A percentile compares a stretch with the other conserved stretches of the same genome.
phyloP scores from a whole-genome alignment of 2,888 invertebrate genomes.

The Lithodes maja region DNA sequence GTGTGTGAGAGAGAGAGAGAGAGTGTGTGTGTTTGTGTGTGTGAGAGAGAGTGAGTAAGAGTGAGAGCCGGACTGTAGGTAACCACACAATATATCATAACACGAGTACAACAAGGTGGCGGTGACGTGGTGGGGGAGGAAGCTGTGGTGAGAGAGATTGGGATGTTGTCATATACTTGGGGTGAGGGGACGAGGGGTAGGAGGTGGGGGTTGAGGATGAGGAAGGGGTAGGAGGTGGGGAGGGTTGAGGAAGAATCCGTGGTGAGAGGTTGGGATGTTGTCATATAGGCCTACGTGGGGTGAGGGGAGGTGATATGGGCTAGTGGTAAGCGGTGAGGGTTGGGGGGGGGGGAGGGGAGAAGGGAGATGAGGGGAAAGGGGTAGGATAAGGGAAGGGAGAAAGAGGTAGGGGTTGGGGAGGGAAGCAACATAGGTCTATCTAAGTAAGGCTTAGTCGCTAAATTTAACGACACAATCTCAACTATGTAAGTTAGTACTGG shows the following conservation, averaged over 20 bases:
- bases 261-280: not conserved
- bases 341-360: not conserved
- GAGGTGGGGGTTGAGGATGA: constrained; percentile 1
- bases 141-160: not conserved
- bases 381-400: not conserved
- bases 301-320: not conserved
- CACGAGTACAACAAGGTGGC: not conserved
- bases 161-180: not conserved
- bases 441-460: too few relatives aligned
- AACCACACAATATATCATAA: too few relatives aligned
- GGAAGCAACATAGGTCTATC: not conserved
- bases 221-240: not conserved
- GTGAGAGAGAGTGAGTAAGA: too few relatives aligned
- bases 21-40: too few relatives aligned
- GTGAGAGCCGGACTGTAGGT: too few relatives aligned
- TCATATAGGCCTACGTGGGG: not conserved
- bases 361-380: constrained; percentile 13
- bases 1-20: too few relatives aligned
- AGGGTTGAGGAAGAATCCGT: not conserved
- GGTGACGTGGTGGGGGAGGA: not conserved
- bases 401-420: constrained; percentile 14
- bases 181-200: not conserved
- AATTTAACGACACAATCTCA: too few relatives aligned
- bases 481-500: too few relatives aligned
- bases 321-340: not conserved